Base-by-base conservation (phyloP, 2,797 vertebrate species). In the Manis crassicaudata region DNA sequence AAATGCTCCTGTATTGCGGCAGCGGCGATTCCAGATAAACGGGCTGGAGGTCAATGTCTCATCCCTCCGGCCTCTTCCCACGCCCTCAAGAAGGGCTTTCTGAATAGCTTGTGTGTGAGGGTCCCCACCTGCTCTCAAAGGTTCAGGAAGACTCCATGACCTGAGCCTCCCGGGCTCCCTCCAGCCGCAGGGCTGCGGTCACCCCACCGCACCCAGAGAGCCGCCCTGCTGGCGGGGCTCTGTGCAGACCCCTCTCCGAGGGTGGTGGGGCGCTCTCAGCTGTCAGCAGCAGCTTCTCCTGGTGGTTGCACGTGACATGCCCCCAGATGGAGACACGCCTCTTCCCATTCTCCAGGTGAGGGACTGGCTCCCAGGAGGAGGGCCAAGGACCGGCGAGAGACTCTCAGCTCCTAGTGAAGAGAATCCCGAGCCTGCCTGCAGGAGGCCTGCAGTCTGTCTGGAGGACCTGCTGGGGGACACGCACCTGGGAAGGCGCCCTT, bases 381-480 rank as follows among this genome's bases (percentile, higher is more conserved):
- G 13, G 12, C 11, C 2, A 12, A 8, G 72, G 9, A 7, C 9
- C 29, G 32, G 3, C 0, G 2, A 32, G 17, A 65, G 82, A 6
- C 25, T 73, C 37, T 3, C 7, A 2, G 46, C 43, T 27, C 32
- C 5, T 46, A 21, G 12, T 1, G 37, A 56, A 52, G 5, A 6
- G 58, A 29, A 43, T 16, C 5, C 76, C 4, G 12, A 0, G 21
- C 8, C 92, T n/a, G 32, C 35, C 62, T 1, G 1, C 18, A 23
- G 23, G 60, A 17, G 67, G 23, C n/a, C 35, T 7, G 13, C 0
- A 0, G 32, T 23, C 46, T 17, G 37, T 52, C 4, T 23, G 0
- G 73, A 40, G 27, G 18, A 23, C 4, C 16, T 13, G 3, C 72
- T 0, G 12, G n/a, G 43, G 43, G 63, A 10, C 3, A 0, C 4